Base-by-base conservation (phyloP, 2,888 invertebrate genomes). In the Eurois occulta region DNA sequence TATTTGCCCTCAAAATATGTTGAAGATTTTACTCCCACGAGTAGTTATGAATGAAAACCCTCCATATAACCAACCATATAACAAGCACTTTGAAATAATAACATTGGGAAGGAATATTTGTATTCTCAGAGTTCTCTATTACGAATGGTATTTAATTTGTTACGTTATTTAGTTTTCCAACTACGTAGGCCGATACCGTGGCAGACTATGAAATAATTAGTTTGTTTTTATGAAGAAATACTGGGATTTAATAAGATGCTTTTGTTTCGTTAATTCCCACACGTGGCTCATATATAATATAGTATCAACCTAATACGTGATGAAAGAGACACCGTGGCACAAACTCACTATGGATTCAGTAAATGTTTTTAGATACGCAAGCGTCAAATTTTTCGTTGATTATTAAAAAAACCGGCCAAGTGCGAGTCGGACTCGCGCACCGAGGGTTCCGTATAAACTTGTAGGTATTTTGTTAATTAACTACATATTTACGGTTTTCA, bases 1-100 rank as follows among this genome's bases (percentile, higher is more conserved):
- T 76, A 7, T 55, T 52, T 43, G 16, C 1, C 16, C 24, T 46
- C 48, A 76, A 75, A 64, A 52, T 1, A 38, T 62, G 28, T 35
- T 16, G 11, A 2, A 18, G n/a, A 69, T 52, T 62, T 21, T n/a
- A 78, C 21, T 24, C n/a, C 60, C 13, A 35, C 32, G 16, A 21
- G 48, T 13, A 48, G 48, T 67, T 48, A 67, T 68, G 60, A 60
- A 46, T 46, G 43, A 58, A 72, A 65, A 58, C 46, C 11, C 11
- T 38, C n/a, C n/a, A 4, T 21, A 46, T 35, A n/a, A n/a, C n/a
- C 18, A 64, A 64, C 6, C 18, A 41, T 18, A 4, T 18, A 60
- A 24, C 1, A 24, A 24, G 10, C 46, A 28, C 13, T 4, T 52
- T 35, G 7, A 78, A 80, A 78, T 48, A 80, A 78, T 48, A 66